phyloP scores from a whole-genome alignment of 2,113 vertebrate genomes.

The Forbesichthys agassizii region DNA sequence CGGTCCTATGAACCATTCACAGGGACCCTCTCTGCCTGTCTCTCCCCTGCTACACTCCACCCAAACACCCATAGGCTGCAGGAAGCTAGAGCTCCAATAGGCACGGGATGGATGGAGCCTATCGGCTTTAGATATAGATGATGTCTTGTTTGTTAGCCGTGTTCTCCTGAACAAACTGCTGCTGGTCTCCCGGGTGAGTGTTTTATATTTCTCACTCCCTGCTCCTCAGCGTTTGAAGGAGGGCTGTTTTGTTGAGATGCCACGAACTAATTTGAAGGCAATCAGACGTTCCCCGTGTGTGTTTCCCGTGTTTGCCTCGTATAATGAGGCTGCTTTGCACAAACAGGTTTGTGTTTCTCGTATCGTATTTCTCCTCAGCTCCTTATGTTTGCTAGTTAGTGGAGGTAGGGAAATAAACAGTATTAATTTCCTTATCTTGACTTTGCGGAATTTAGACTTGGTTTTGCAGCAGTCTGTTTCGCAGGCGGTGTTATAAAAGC shows the following conservation, averaged over 20 bases:
- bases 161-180: constrained; percentile 20
- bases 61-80: neutral
- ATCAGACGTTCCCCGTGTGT: constrained; percentile 4
- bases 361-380: neutral
- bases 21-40: constrained; percentile 25
- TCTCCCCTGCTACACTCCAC: constrained; percentile 21
- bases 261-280: constrained; percentile 32
- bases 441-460: neutral
- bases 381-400: neutral
- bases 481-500: neutral
- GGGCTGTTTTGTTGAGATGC: constrained; percentile 26
- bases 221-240: constrained; percentile 22
- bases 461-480: too few species aligned
- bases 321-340: constrained; percentile 37
- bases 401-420: neutral
- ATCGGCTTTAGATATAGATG: neutral
- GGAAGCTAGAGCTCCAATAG: constrained; percentile 15
- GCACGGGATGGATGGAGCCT: constrained; percentile 13
- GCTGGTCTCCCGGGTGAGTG: constrained; percentile 42
- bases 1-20: constrained; percentile 29
- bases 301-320: constrained; percentile 24
- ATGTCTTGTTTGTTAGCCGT: constrained; percentile 18
- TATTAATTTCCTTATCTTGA: constrained; percentile 2
- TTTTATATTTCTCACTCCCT: constrained; percentile 2
- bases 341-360: constrained; percentile 22